phyloP scores from a whole-genome alignment of 2,888 invertebrate genomes.

The Idaea dimidiata region DNA sequence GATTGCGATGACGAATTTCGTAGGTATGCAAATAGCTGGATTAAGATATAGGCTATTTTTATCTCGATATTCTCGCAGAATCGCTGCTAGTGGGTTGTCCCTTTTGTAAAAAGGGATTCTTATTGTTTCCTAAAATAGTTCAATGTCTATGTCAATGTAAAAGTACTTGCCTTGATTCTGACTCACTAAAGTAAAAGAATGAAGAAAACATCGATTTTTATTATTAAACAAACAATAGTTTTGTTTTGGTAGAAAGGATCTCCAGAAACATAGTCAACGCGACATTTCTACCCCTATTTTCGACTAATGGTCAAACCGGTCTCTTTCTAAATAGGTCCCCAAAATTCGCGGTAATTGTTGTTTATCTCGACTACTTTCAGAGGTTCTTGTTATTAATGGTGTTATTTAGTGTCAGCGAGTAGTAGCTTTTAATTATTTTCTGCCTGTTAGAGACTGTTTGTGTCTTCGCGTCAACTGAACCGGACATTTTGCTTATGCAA shows the following conservation, averaged over 20 bases:
- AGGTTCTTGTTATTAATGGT: conserved; percentile 71
- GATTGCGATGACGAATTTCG: too few relatives aligned
- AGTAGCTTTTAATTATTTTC: conserved; percentile 73
- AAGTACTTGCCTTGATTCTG: too few relatives aligned
- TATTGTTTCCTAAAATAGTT: too few relatives aligned
- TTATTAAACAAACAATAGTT: too few relatives aligned
- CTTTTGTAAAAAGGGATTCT: too few relatives aligned
- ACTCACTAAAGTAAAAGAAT: too few relatives aligned
- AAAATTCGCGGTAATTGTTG: conserved; percentile 63
- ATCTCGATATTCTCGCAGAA: too few relatives aligned
- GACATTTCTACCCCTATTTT: neutral
- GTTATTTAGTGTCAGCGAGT: conserved; percentile 65
- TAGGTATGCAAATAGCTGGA: too few relatives aligned
- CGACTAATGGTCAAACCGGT: conserved; percentile 2
- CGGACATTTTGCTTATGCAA: conserved; percentile 53
- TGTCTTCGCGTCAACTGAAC: conserved; percentile 50
- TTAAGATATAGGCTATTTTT: too few relatives aligned
- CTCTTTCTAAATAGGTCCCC: conserved; percentile 41
- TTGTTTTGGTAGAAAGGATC: neutral
- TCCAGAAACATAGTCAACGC: neutral
- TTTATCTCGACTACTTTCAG: conserved; percentile 68
- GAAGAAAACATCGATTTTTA: too few relatives aligned
- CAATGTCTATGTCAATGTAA: too few relatives aligned
- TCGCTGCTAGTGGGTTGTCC: too few relatives aligned
- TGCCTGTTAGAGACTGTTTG: conserved; percentile 49